Base-by-base conservation (phyloP, 2,113 vertebrate genomes). In the Chaetorhynchus papuensis region DNA sequence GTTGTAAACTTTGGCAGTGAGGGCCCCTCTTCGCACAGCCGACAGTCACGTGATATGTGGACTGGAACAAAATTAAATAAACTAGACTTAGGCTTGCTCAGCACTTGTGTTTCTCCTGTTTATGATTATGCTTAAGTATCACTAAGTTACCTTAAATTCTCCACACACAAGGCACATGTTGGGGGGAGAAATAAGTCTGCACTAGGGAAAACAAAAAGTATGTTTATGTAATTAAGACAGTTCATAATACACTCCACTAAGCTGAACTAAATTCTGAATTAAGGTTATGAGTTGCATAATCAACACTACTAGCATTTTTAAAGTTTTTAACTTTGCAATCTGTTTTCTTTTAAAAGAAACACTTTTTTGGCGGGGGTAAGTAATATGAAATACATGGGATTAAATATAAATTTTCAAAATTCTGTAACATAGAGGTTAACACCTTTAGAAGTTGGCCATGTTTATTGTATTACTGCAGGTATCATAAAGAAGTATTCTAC, bases 241-340 rank as follows among this genome's bases (percentile, higher is more conserved):
- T 71, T 90, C 70, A 87, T 69, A 93, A 65, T 37, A 44, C 4
- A 77, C 64, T 77, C 52, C 71, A 60, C 57, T 79, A 41, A 65
- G 65, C 37, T 87, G 53, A 85, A 80, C 89, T 91, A 71, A 47
- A 87, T 78, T 82, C 37, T 64, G 52, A 89, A 87, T 83, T 91
- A 77, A 66, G 21, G 44, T 41, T 72, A 71, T 17, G 45, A 76
- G 30, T 54, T 78, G 65, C 56, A 54, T 33, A 91, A 89, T 18
- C 28, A 94, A 59, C 6, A 1, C 35, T 39, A 54, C 6, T n/a
- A 70, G 18, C 28, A 70, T 56, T 89, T 81, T 75, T 26, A 4
- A 71, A 60, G 14, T 33, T 93, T 82, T 89, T 53, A 41, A 59
- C 9, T 60, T 75, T 52, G 33, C 24, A 87, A 39, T 5, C 20